Percentiles rank a stretch among this genome's conserved stretches.
Evolutionary conservation across 1,140 invertebrate genomes (phyloP).

Genomic region (Neodiprion pinetum): DNA sequence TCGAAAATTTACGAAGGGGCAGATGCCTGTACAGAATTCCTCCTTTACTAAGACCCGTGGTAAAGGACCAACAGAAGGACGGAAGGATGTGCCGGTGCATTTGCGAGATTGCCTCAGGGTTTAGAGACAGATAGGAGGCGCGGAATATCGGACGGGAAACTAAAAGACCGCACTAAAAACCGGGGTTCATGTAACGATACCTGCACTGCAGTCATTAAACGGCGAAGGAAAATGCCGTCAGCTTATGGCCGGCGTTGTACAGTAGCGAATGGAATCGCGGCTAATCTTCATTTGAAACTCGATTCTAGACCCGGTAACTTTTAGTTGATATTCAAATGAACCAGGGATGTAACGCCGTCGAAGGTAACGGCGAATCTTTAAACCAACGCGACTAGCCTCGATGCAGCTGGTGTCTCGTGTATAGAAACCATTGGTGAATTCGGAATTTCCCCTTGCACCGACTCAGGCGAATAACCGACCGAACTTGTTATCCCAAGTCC

Average conservation of each 20-base stretch:
- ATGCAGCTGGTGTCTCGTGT: too few relatives aligned
- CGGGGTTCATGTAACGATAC: background rate
- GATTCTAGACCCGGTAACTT: background rate
- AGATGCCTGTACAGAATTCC: too few relatives aligned
- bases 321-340: conserved; percentile 8
- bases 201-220: background rate
- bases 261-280: background rate
- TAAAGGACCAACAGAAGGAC: background rate
- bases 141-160: background rate
- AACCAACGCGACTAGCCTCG: background rate
- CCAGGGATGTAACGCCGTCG: background rate
- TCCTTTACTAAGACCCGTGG: background rate
- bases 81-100: background rate
- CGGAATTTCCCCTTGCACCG: too few relatives aligned
- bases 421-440: too few relatives aligned
- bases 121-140: background rate
- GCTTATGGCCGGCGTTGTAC: too few relatives aligned
- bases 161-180: background rate
- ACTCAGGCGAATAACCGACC: too few relatives aligned
- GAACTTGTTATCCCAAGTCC: too few relatives aligned
- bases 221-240: background rate
- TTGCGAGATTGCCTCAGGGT: background rate
- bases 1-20: too few relatives aligned
- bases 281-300: background rate
- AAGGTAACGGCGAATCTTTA: background rate